A percentile compares a stretch with the other conserved stretches of the same genome.
Conservation (phyloP, 1,140 invertebrate species). For the Caerostris darwini region DNA sequence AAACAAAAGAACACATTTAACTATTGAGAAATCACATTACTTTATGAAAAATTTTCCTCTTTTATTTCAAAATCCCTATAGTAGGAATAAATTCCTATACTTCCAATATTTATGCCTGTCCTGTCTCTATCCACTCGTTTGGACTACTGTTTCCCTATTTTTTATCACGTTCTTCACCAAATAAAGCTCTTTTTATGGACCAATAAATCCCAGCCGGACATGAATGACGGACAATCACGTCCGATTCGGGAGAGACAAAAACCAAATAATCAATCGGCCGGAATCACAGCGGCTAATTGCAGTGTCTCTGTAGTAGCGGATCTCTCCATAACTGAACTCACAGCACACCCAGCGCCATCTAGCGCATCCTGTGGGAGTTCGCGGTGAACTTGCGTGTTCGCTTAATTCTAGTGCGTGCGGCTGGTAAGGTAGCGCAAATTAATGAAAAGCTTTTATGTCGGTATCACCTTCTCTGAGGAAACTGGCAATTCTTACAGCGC, state of each 20-base stretch:
- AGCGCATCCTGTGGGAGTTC: slow-evolving; percentile 6
- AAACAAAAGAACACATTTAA: too few relatives aligned
- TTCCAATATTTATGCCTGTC: too few relatives aligned
- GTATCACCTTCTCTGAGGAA: not conserved
- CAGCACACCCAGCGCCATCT: slow-evolving; percentile 51
- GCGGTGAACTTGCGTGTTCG: not conserved
- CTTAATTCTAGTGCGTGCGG: not conserved
- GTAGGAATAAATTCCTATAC: too few relatives aligned
- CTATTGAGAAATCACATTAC: too few relatives aligned
- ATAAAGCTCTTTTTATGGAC: slow-evolving; percentile 5
- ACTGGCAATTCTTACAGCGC: not conserved
- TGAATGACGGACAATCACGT: slow-evolving; percentile 41
- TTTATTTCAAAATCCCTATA: too few relatives aligned
- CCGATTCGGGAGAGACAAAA: not conserved
- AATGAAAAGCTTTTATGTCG: slow-evolving; percentile 14
- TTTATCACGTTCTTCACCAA: not conserved
- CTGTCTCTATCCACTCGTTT: too few relatives aligned
- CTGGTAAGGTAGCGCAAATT: not conserved
- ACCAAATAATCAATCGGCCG: slow-evolving; percentile 61
- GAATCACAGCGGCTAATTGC: slow-evolving; percentile 63
- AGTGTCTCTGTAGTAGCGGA: not conserved
- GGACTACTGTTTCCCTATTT: not conserved
- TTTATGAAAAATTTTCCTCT: too few relatives aligned
- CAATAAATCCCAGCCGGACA: slow-evolving; percentile 6
- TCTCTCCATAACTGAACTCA: not conserved